Percentiles rank a stretch among this genome's conserved stretches.
Conservation (phyloP, 1,140 invertebrate species). For the Zophobas morio region DNA sequence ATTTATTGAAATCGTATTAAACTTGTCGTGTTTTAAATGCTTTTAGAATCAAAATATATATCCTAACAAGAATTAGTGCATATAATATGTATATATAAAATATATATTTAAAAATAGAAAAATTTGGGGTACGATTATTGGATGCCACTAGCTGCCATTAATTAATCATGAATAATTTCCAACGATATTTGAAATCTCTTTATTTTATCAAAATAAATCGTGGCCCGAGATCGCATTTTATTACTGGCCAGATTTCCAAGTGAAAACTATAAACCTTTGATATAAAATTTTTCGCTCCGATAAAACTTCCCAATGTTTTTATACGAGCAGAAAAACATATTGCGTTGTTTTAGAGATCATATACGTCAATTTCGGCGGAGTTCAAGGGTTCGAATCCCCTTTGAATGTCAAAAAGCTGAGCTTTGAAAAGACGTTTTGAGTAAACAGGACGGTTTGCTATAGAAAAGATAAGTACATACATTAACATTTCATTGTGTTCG, state of each 20-base stretch:
- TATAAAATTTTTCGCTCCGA: background rate
- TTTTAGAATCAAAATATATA: too few relatives aligned
- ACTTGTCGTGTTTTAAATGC: too few relatives aligned
- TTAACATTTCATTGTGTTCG: slow-evolving; percentile 22
- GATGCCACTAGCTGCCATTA: too few relatives aligned
- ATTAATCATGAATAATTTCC: too few relatives aligned
- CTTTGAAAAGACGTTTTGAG: slow-evolving; percentile 12
- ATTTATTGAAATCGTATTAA: too few relatives aligned
- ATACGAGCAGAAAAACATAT: slow-evolving; percentile 25
- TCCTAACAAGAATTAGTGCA: too few relatives aligned
- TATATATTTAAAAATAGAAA: too few relatives aligned
- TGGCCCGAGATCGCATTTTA: too few relatives aligned
- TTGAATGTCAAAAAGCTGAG: slow-evolving; percentile 36
- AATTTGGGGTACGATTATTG: too few relatives aligned
- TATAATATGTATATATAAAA: too few relatives aligned
- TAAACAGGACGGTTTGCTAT: slow-evolving; percentile 5
- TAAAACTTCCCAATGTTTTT: slow-evolving; percentile 24
- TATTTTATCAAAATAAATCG: too few relatives aligned
- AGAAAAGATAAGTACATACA: slow-evolving; percentile 14
- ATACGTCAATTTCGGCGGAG: slow-evolving; percentile 17
- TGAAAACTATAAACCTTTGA: slow-evolving; percentile 20
- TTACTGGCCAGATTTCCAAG: background rate
- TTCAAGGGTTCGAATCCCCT: slow-evolving; percentile 27
- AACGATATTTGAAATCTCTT: too few relatives aligned
- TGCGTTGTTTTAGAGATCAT: slow-evolving; percentile 36